Percentiles rank a stretch among this genome's conserved stretches.
Conservation (phyloP, 2,888 invertebrate genomes). For the Tachystola acroxantha region DNA sequence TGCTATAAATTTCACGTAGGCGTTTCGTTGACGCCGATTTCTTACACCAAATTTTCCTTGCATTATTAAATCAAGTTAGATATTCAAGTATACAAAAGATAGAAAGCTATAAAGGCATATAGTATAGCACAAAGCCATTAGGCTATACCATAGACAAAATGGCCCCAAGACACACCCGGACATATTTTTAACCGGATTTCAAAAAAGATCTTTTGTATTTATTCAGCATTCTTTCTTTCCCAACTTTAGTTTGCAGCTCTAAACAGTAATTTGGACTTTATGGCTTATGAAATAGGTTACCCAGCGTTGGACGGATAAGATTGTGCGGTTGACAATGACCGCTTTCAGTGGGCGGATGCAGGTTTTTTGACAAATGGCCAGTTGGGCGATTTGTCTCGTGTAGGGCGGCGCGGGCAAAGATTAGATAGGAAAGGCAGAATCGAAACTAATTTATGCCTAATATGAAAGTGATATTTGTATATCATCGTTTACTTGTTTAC, state of each 20-base stretch:
- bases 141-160: slow-evolving; percentile 15
- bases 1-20: no score
- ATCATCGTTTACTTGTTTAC: no score
- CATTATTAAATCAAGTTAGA: neutral
- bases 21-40: no score
- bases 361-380: slow-evolving; percentile 77
- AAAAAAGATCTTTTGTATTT: slow-evolving; percentile 33
- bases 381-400: slow-evolving; percentile 72
- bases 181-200: slow-evolving; percentile 29
- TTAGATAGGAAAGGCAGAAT: slow-evolving; percentile 13
- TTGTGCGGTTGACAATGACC: slow-evolving; percentile 49
- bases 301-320: slow-evolving; percentile 18
- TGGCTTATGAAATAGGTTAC: slow-evolving; percentile 24
- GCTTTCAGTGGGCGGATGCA: slow-evolving; percentile 72
- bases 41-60: no score
- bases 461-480: no score
- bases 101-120: neutral
- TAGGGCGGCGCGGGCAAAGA: slow-evolving; percentile 61
- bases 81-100: neutral
- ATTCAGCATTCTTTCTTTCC: slow-evolving; percentile 33
- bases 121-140: neutral
- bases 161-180: slow-evolving; percentile 25
- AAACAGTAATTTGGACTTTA: slow-evolving; percentile 30
- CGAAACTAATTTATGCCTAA: no score
- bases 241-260: slow-evolving; percentile 11